Evolutionary conservation across 1,140 invertebrate genomes (phyloP).

Genomic region (Campoletis sonorensis): DNA sequence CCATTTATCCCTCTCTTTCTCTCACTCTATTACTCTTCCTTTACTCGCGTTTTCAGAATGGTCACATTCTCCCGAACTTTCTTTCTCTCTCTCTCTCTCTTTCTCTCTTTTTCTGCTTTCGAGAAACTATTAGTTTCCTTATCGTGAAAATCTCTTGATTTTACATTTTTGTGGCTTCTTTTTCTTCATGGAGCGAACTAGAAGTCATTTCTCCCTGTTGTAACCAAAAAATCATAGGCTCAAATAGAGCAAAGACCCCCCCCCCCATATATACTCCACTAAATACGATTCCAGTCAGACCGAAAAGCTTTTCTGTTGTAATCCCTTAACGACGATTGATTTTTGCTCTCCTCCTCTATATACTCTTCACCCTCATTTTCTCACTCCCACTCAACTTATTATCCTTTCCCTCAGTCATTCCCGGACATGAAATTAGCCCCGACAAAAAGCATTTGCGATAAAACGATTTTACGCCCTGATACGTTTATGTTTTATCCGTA

Average conservation of each 20-base stretch:
- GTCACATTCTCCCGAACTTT: not conserved
- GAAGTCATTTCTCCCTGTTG: not conserved
- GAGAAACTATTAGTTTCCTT: constrained; percentile 28
- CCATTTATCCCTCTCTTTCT: constrained; percentile 19
- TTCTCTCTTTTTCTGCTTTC: not conserved
- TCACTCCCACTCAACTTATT: not conserved
- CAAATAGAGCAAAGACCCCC: not conserved
- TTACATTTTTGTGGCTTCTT: constrained; percentile 22
- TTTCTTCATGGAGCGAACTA: not conserved
- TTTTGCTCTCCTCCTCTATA: constrained; percentile 13
- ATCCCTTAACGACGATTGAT: constrained; percentile 20
- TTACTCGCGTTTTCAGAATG: not conserved
- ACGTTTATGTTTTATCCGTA: not conserved
- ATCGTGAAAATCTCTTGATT: not conserved
- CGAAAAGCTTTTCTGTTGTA: constrained; percentile 11
- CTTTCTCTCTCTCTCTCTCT: not conserved
- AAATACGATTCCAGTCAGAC: not conserved
- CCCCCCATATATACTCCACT: not conserved
- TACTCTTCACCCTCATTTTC: not conserved
- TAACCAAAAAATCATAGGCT: not conserved
- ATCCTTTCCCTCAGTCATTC: not conserved
- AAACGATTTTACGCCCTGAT: not conserved
- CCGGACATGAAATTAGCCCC: not conserved
- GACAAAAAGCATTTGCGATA: not conserved
- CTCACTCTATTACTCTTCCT: constrained; percentile 12